Base-by-base conservation (phyloP, 1,140 invertebrate species). In the Pissodes strobi region DNA sequence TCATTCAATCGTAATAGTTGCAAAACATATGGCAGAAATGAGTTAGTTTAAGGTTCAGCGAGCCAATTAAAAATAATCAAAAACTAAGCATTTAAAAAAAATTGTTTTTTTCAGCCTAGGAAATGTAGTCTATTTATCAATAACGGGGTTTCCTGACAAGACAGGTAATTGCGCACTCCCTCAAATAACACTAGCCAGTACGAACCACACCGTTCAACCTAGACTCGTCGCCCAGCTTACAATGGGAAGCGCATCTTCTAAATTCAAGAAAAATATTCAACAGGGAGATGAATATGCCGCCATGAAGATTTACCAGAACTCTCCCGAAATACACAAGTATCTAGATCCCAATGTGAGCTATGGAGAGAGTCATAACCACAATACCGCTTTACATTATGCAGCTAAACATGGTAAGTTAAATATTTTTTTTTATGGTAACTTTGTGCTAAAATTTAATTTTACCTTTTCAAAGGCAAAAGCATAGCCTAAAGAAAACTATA, bases 221-320 rank as follows among this genome's bases (percentile, higher is more conserved):
- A n/a, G 18, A 52, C 13, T 22, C 27, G 30, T 9, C 9, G 30
- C 30, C 30, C 30, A 9, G 30, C 27, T 34, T 10, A 57, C 10
- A 30, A 89, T 89, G 87, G 87, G 87, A 63, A 88, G 85, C 76
- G 80, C 85, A 17, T 87, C 86, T 12, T 87, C 86, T 22, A 89
- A 89, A 75, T 88, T 89, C 71, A 85, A 87, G 66, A 88, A 88
- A 72, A 86, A 88, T 75, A 79, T 89, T n/a, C 85, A 86, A 74
- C 85, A 87, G 81, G 87, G 87, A 19, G 87, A 89, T 75, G 87
- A 89, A 75, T 87, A 85, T 75, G 86, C 87, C 55, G 87, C 87
- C 15, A 83, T 89, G 79, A 84, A 87, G 74, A 76, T 75, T 46
- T 79, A 77, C 71, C 83, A 86, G 71, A 86, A 81, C 73, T 86